Base-by-base conservation (phyloP, 2,113 vertebrate genomes). In the Cichladusa arquata region DNA sequence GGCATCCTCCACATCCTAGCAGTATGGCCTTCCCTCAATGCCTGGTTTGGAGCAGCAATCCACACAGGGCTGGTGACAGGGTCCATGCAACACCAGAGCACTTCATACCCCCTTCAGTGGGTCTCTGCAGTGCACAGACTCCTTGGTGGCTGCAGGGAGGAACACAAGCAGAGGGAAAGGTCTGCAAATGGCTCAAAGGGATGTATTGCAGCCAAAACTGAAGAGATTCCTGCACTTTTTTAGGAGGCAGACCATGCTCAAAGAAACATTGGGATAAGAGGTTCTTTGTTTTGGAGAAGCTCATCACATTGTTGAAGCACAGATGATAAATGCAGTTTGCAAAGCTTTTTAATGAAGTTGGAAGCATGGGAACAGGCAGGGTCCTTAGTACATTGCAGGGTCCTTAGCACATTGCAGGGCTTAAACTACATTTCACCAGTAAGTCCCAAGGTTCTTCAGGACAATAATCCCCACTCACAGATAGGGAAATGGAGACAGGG, bases 11-110 rank as follows among this genome's bases (percentile, higher is more conserved):
- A 12, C 36, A 31, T 12, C 22, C 47, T 22, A 12, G 42, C 28
- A 7, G 4, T 6, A 9, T 38, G 10, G 13, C 44, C 19, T 71
- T 79, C 25, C 51, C 34, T 36, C 2, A 1, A 1, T 0, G 0
- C 19, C 24, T 73, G 40, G 8, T 61, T 88, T 79, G 42, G 28
- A 78, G 42, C 23, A 42, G 53, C 31, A 25, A 38, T 36, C 33
- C 61, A 28, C 20, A 9, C 0, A 44, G 12, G 26, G 6, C 71
- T 11, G 0, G 26, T 1, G 4, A 19, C 44, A 66, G 78, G 12
- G 28, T 73, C 19, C 6, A 0, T 16, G 54, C 26, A 7, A 31
- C 50, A 57, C 17, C 0, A 0, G 54, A 77, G 9, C 6, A 42
- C n/a, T 71, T 54, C 8, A 7, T 8, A 5, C 6, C 14, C 42